A percentile compares a stretch with the other conserved stretches of the same genome.
Evolutionary conservation across 2,888 invertebrate genomes (phyloP).

Genomic region (Gasteruption jaculator): DNA sequence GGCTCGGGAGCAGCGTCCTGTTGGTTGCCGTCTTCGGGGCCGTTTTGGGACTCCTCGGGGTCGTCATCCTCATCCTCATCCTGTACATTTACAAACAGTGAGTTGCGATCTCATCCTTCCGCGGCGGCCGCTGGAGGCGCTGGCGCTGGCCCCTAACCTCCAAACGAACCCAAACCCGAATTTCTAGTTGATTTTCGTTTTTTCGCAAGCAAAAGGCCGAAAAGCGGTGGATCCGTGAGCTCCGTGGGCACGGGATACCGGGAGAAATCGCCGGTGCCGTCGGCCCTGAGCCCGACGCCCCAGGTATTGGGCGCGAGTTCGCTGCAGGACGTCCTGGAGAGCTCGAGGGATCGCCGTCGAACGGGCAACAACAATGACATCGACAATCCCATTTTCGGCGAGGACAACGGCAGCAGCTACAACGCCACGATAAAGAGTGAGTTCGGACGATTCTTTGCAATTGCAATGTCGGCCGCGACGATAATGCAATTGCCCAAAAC

Average conservation of each 20-base stretch:
- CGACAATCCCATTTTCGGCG: conserved; percentile 52
- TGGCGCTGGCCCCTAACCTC: no score
- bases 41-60: conserved; percentile 67
- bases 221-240: conserved; percentile 43
- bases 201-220: conserved; percentile 38
- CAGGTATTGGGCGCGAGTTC: conserved; percentile 57
- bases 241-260: conserved; percentile 45
- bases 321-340: conserved; percentile 50
- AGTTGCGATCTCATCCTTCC: conserved; percentile 46
- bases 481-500: no score
- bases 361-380: conserved; percentile 50
- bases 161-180: no score
- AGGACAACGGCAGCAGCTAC: conserved; percentile 46
- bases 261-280: conserved; percentile 45
- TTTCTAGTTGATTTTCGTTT: conserved; percentile 1
- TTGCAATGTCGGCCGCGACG: no score
- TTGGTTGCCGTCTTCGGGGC: conserved; percentile 66
- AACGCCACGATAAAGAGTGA: conserved; percentile 61
- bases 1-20: conserved; percentile 53
- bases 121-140: no score
- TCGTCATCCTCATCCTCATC: conserved; percentile 71
- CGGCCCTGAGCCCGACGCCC: conserved; percentile 42
- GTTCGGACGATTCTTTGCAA: no score
- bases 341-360: conserved; percentile 46
- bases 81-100: conserved; percentile 74